A percentile compares a stretch with the other conserved stretches of the same genome.
phyloP scores from a whole-genome alignment of 2,888 invertebrate genomes.

The Meghimatium bilineatum region DNA sequence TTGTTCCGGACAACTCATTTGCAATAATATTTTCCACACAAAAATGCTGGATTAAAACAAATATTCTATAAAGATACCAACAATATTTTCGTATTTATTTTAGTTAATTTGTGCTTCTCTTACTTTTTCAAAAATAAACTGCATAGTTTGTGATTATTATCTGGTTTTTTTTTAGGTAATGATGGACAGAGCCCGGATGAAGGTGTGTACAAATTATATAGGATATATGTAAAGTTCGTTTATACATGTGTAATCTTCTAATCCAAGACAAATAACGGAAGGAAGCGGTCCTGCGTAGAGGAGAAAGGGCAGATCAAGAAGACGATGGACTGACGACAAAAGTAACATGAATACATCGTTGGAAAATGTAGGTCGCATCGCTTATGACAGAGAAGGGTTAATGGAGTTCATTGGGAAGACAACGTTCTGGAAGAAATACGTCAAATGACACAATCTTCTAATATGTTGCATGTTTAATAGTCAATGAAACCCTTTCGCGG shows the following conservation, averaged over 20 bases:
- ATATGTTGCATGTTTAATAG: not conserved
- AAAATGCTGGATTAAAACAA: not conserved
- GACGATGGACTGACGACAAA: no score
- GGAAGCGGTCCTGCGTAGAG: no score
- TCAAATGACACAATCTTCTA: no score
- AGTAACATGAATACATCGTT: no score
- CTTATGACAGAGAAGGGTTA: no score
- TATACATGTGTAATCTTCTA: no score
- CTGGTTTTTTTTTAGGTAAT: constrained; percentile 48
- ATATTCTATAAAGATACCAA: no score
- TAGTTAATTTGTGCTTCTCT: not conserved
- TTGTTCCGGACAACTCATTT: not conserved
- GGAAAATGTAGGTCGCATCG: no score
- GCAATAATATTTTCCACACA: not conserved
- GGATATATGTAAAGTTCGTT: not conserved
- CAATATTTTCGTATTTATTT: not conserved
- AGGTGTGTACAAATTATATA: constrained; percentile 38
- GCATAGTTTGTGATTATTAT: constrained; percentile 31
- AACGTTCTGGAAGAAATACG: no score
- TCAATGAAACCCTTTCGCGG: constrained; percentile 37
- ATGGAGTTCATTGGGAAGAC: no score
- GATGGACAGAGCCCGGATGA: constrained; percentile 40
- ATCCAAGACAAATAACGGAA: no score
- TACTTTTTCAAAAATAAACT: not conserved
- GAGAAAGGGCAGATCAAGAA: no score